Base-by-base conservation (phyloP, 2,888 invertebrate species). In the Ophion obscuratus region DNA sequence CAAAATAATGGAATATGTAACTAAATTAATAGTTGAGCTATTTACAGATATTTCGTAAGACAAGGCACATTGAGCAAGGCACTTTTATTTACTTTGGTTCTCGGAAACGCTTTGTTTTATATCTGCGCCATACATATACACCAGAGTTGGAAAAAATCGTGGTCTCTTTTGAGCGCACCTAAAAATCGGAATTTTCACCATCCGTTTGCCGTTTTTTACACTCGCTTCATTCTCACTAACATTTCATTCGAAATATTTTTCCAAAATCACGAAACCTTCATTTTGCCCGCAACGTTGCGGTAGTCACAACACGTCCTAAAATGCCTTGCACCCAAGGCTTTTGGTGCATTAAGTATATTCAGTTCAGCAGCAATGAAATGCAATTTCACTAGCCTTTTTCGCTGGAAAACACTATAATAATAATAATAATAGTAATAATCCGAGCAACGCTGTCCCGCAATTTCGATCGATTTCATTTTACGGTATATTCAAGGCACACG, bases 341-440 rank as follows among this genome's bases (percentile, higher is more conserved):
- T 71, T 14, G 11, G 14, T 14, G 47, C 47, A 17, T 4, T 53
- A 83, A 75, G 68, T 78, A 53, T 61, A 73, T 59, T 11, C 31
- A 57, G 61, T 79, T 85, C 53, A 74, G 77, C 80, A 73, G 73
- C 79, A 64, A 80, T 87, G 87, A 87, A 87, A 85, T 83, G 80
- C 67, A 64, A 87, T 85, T 87, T 87, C 85, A 85, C 87, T 83
- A 85, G 87, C 83, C 87, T 87, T 85, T 78, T 64, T 47, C 31
- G 40, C 67, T 83, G 71, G 68, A 27, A 44, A 76, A 53, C 1
- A 44, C 11, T 53, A 17, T 53, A 53, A 53, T 53, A 67, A 61
- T 44, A 40, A 71, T 17, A 36, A n/a, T 27, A 20, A 71, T 75
- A 62, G 67, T 76, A 62, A 68, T 1, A 40, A 70, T 82, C 31